phyloP scores from a whole-genome alignment of 2,888 invertebrate genomes.

The Dryobota labecula region DNA sequence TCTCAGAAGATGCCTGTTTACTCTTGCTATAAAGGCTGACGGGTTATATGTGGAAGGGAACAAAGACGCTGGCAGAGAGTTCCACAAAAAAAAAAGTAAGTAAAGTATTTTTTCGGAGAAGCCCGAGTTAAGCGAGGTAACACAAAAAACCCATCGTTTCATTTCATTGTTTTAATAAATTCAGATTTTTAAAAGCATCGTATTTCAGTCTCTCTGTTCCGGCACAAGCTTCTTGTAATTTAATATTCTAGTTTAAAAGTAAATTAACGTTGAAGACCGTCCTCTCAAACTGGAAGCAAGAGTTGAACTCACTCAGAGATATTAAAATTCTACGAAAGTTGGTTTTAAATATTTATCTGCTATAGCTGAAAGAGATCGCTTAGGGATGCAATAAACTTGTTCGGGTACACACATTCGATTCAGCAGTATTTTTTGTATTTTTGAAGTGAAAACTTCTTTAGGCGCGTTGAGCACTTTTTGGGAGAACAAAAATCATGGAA shows the following conservation, averaged over 20 bases:
- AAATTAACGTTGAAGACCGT: slow-evolving; percentile 30
- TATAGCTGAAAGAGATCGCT: background rate
- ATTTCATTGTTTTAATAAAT: slow-evolving; percentile 9
- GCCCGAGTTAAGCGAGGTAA: background rate
- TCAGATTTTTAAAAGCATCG: background rate
- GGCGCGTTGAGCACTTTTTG: too few species aligned
- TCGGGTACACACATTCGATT: too few species aligned
- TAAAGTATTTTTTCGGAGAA: background rate
- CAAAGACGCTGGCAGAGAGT: too few species aligned
- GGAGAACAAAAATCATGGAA: too few species aligned
- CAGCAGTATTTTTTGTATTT: too few species aligned
- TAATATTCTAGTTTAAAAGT: slow-evolving; percentile 38
- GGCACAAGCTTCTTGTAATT: background rate
- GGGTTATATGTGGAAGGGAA: too few species aligned
- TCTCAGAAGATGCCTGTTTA: too few species aligned
- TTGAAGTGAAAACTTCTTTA: too few species aligned
- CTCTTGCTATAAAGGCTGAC: too few species aligned
- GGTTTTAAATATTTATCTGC: slow-evolving; percentile 22
- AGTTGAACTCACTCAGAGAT: slow-evolving; percentile 19
- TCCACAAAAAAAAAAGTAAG: too few species aligned
- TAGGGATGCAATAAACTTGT: too few species aligned
- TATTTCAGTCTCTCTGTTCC: slow-evolving; percentile 9
- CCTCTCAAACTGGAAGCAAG: slow-evolving; percentile 9
- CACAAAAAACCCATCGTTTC: background rate
- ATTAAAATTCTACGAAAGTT: slow-evolving; percentile 33